Base-by-base conservation (phyloP, 2,113 vertebrate species). In the Aptenodytes patagonicus region DNA sequence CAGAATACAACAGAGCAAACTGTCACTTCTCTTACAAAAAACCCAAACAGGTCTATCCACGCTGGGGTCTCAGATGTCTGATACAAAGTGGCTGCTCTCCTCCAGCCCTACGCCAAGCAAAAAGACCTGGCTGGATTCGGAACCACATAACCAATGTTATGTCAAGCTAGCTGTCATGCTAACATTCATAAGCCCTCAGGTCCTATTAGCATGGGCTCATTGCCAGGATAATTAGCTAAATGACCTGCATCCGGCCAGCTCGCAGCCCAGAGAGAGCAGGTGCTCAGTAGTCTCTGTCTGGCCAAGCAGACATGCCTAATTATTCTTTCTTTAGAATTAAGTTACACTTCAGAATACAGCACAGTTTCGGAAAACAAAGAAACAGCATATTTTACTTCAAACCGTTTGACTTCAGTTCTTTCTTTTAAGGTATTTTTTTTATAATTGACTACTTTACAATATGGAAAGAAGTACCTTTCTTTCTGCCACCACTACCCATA, bases 141-240 rank as follows among this genome's bases (percentile, higher is more conserved):
- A 72, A 21, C n/a, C 76, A 17, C 72, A 2, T 40, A 46, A 26
- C 13, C 26, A 55, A 58, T 21, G 81, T 68, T 46, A 42, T 11
- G 54, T 46, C 18, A 82, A 76, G 76, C 32, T 69, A 62, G 89
- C 76, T 90, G 44, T 75, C 28, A 32, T 20, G 78, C 82, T 55
- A 7, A 21, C 81, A 13, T 7, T 25, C 87, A 17, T 6, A 44
- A 85, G 11, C 70, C 81, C 95, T 52, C 90, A 32, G 91, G 84
- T 17, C 49, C 84, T 5, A 69, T 95, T 94, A 96, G 92, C 66
- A 29, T 8, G 40, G 95, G 95, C 95, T 95, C 70, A 29, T 13
- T 91, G 91, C 95, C 93, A 69, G 29, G 70, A 58, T 91, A 87
- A 95, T 97, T 91, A 96, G 82, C 82, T 95, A 93, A 97, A 94